Conservation (phyloP, 2,797 vertebrate genomes). For the Pangasius djambal region DNA sequence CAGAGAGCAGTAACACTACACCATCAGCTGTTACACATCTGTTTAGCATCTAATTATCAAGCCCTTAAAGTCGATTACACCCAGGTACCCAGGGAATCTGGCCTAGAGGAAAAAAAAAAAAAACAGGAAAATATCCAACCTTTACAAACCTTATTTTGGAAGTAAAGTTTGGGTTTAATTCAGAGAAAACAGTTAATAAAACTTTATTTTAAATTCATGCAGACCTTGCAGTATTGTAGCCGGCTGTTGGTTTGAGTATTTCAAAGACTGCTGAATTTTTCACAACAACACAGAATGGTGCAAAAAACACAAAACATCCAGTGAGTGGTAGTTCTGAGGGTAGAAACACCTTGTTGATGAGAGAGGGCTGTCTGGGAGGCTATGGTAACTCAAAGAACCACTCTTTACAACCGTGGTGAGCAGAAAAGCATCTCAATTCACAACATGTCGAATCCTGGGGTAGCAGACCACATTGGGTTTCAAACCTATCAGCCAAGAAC, state of each 20-base stretch:
- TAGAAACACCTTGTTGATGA: no score
- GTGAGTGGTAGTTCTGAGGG: no score
- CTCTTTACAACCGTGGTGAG: no score
- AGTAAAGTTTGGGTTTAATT: not conserved
- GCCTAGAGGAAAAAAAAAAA: not conserved
- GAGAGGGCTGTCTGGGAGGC: no score
- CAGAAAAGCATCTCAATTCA: not conserved
- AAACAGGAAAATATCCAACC: not conserved
- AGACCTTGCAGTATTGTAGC: no score
- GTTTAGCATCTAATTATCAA: not conserved
- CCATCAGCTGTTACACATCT: slow-evolving; percentile 16
- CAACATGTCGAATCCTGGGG: not conserved
- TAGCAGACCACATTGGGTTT: not conserved
- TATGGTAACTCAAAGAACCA: not conserved
- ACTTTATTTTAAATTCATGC: not conserved
- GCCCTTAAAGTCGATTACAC: not conserved
- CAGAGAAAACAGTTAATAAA: not conserved
- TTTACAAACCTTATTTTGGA: not conserved
- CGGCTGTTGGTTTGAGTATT: no score
- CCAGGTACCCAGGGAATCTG: not conserved
- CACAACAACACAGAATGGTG: no score
- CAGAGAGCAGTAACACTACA: not conserved
- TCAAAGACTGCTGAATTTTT: no score
- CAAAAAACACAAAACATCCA: no score
- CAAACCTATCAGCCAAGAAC: not conserved